Evolutionary conservation across 1,140 invertebrate species (phyloP), one percentile per base, ranked within the genome.

Genomic region (Saxidomus purpurata): DNA sequence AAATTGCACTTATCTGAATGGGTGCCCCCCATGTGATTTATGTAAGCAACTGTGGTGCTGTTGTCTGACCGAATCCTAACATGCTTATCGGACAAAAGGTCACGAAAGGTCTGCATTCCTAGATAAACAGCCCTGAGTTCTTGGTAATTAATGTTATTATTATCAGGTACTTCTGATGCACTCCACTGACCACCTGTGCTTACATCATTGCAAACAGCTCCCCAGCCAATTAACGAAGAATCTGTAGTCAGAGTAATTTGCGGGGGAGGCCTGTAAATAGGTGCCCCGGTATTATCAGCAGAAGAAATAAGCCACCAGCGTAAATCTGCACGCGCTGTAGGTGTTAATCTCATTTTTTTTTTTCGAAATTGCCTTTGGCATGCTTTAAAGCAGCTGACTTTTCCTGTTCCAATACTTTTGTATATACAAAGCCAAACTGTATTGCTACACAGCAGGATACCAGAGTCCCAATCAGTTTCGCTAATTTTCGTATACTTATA

Each of bases 171-270:
- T 17, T 59, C n/a, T 59, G 52, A 59, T 59, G 52, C 8, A 59
- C 52, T 59, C 52, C 52, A 11, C 8, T 59, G 3, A 49, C 61
- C 82, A 71, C 63, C 34, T 67, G 67, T 85, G 19, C 43, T 85
- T 15, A 47, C 28, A 71, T 69, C 63, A 28, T 71, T 25, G 36
- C 22, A 85, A 47, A 85, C 43, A 71, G 61, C 61, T 28, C 82
- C 82, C 61, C 82, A 85, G 36, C 47, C 15, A 49, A 85, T 71
- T 31, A 71, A 71, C 31, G 67, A 71, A 22, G 67, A 71, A 63
- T 63, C 59, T 63, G 59, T 63, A 31, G 67, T 71, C 67, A 71
- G 67, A 36, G 67, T 71, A 19, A 71, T 31, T 71, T 71, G 67
- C 15, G 67, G 67, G 31, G n/a, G 67, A 71, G 67, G 67, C 36